phyloP scores from a whole-genome alignment of 1,140 invertebrate genomes.

The Drosophila murphyi region DNA sequence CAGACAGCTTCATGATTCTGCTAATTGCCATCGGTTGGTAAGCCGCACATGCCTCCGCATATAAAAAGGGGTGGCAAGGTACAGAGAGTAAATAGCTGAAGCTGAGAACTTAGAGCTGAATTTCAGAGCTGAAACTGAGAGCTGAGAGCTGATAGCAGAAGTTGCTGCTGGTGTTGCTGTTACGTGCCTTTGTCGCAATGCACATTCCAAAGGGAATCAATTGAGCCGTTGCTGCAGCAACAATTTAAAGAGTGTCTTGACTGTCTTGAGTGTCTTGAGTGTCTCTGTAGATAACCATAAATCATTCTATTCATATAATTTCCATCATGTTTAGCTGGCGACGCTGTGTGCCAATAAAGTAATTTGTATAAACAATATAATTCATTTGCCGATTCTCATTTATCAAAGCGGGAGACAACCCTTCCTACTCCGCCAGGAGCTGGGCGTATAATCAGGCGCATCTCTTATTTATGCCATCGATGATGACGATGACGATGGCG shows the following conservation, averaged over 20 bases:
- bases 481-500: conserved; percentile 44
- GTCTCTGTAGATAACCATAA: conserved; percentile 40
- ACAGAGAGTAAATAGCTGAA: not conserved
- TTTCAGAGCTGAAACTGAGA: too few relatives aligned
- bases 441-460: conserved; percentile 40
- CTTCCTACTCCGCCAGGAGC: conserved; percentile 35
- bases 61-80: not conserved
- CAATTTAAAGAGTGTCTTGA: not conserved
- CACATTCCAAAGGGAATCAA: conserved; percentile 5
- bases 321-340: conserved; percentile 24
- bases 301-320: conserved; percentile 67
- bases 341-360: conserved; percentile 66
- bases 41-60: conserved; percentile 67
- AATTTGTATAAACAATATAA: conserved; percentile 81
- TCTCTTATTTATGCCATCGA: conserved; percentile 65
- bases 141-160: not conserved
- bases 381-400: conserved; percentile 67
- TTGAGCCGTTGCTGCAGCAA: conserved; percentile 14
- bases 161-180: conserved; percentile 2
- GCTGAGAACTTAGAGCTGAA: not conserved
- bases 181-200: conserved; percentile 36
- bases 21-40: conserved; percentile 64
- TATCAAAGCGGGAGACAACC: conserved; percentile 62
- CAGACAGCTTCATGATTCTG: conserved; percentile 68
- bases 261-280: too few relatives aligned